Evolutionary conservation across 2,797 vertebrate species (phyloP), one percentile per base, ranked within the genome.

Genomic region (Loris lydekkerianus): DNA sequence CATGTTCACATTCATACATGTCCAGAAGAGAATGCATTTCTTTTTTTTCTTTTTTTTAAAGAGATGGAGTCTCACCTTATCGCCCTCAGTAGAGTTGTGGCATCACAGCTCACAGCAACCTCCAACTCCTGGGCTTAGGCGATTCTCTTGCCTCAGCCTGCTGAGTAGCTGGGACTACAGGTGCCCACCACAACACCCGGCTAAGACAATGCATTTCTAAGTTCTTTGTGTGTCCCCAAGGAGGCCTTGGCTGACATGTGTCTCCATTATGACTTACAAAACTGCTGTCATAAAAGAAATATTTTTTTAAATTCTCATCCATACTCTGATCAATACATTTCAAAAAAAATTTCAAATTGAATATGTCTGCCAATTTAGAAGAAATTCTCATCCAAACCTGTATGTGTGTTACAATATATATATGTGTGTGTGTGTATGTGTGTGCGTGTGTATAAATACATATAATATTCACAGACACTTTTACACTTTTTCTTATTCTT

Each of bases 401-500:
- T 63, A 40, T 67, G 69, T 84, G 34, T 91, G 72, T 91, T 95
- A 93, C 76, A 91, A 96, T 91, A 86, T 67, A 67, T 69, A 67
- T 80, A 10, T 83, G 34, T 81, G 21, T 21, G 21, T 21, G 2
- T 43, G 7, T 73, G 11, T 40, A 7, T 72, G 1, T 65, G 14
- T 31, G 31, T 61, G 31, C 31, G 4, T 65, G 20, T 43, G 37
- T 58, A 37, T 93, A 25, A 86, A 84, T 81, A 93, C 96, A 77
- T 91, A 96, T 72, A 89, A 93, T 77, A 95, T 77, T 97, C 95
- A 94, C 58, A 93, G 60, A 86, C 40, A 80, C 83, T 86, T 97
- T 96, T 89, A 60, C 10, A 91, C 46, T 90, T 95, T 94, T 91
- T 88, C 73, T 96, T 89, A 94, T 96, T 95, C n/a, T 96, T 96